phyloP scores from a whole-genome alignment of 2,797 vertebrate genomes.

The Siniperca undulata region DNA sequence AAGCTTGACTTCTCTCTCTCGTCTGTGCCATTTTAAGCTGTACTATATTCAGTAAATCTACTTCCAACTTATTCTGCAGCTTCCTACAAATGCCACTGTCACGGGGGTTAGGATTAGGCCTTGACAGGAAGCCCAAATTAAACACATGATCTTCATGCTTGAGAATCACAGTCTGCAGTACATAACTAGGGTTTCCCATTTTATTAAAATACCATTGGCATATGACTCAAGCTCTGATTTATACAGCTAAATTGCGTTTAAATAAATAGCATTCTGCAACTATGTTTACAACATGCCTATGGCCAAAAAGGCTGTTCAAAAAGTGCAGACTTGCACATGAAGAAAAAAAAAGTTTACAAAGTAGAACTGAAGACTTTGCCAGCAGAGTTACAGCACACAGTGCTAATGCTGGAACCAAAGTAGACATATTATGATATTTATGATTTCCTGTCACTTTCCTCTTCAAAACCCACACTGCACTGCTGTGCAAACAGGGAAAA shows the following conservation, averaged over 20 bases:
- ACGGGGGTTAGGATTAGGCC: slow-evolving; percentile 66
- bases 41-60: slow-evolving; percentile 79
- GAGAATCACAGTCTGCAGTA: slow-evolving; percentile 29
- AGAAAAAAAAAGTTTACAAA: slow-evolving; percentile 16
- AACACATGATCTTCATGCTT: slow-evolving; percentile 59
- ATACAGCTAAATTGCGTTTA: slow-evolving; percentile 52
- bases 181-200: slow-evolving; percentile 49
- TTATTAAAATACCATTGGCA: slow-evolving; percentile 53
- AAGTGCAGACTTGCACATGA: slow-evolving; percentile 11
- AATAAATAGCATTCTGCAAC: slow-evolving; percentile 31
- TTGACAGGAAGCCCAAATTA: slow-evolving; percentile 64
- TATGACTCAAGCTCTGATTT: slow-evolving; percentile 57
- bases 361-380: not conserved
- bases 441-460: slow-evolving; percentile 20
- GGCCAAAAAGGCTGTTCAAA: slow-evolving; percentile 9
- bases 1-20: slow-evolving; percentile 64
- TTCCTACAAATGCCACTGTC: slow-evolving; percentile 69
- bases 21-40: slow-evolving; percentile 69
- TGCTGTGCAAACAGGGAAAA: slow-evolving; percentile 39
- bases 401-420: slow-evolving; percentile 13
- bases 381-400: not conserved
- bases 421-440: slow-evolving; percentile 2
- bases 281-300: slow-evolving; percentile 32
- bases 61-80: slow-evolving; percentile 75
- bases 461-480: slow-evolving; percentile 15